Conservation (phyloP, 2,797 vertebrate genomes). For the Carduelis carduelis region DNA sequence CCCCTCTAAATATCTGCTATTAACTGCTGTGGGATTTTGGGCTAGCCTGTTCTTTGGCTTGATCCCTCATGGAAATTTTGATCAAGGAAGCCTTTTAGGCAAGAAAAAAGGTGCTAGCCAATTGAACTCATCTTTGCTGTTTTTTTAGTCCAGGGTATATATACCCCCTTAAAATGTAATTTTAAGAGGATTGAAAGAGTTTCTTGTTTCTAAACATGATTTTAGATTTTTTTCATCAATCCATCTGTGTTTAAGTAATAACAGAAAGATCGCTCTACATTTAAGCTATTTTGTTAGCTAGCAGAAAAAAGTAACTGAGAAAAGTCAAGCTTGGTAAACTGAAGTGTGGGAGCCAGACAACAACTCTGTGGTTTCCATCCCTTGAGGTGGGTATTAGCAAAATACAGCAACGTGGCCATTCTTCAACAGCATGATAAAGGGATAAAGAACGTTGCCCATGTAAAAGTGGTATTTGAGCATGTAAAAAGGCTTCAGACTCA, state of each 20-base stretch:
- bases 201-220: not conserved
- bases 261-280: not conserved
- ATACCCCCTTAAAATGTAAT: not conserved
- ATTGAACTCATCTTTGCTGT: not conserved
- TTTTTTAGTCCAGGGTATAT: not conserved
- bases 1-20: not conserved
- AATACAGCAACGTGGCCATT: not conserved
- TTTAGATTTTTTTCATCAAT: not conserved
- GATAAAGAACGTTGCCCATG: not conserved
- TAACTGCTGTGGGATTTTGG: not conserved
- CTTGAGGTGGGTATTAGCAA: not conserved
- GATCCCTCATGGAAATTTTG: not conserved
- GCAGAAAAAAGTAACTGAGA: not conserved
- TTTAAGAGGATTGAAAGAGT: not conserved
- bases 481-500: not conserved
- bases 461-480: not conserved
- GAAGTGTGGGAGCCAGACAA: not conserved
- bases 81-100: not conserved
- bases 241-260: not conserved
- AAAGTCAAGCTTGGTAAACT: not conserved
- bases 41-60: not conserved
- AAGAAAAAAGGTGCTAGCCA: not conserved
- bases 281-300: not conserved
- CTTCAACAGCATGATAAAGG: not conserved
- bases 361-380: not conserved